phyloP scores from a whole-genome alignment of 2,888 invertebrate genomes.

The Cantharis flavilabris region DNA sequence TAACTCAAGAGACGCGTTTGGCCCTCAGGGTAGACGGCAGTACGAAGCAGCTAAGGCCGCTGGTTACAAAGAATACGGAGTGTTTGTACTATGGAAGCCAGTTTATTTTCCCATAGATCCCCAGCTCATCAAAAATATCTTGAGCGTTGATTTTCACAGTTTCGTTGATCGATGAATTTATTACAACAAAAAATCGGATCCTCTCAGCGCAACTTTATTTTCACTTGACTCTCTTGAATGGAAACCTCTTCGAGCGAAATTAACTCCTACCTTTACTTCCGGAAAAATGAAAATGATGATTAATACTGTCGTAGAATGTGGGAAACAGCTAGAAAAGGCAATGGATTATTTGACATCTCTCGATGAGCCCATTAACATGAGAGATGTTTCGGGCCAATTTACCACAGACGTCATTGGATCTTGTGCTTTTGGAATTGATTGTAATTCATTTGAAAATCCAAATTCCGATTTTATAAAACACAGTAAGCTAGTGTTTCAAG shows the following conservation, averaged over 20 bases:
- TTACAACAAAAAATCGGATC: constrained; percentile 53
- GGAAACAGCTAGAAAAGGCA: constrained; percentile 57
- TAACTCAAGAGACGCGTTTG: neutral
- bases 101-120: neutral
- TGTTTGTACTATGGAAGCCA: neutral
- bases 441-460: constrained; percentile 60
- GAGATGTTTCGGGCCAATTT: constrained; percentile 60
- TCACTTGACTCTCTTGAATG: constrained; percentile 60
- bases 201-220: constrained; percentile 62
- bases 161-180: constrained; percentile 62
- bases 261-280: constrained; percentile 59
- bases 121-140: constrained; percentile 40
- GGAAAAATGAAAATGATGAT: constrained; percentile 68
- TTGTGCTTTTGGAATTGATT: constrained; percentile 64
- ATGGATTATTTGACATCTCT: constrained; percentile 50
- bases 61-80: neutral
- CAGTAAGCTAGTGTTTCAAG: constrained; percentile 30
- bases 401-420: constrained; percentile 64
- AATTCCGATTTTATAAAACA: constrained; percentile 56
- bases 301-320: constrained; percentile 61
- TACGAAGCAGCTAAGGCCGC: neutral
- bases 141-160: constrained; percentile 62
- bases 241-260: constrained; percentile 63
- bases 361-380: constrained; percentile 41
- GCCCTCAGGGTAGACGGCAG: neutral